Percentiles rank a stretch among this genome's conserved stretches.
These are phyloP conservation scores for Prunella fulvescens DNA, from an alignment of 2,113 vertebrate species.

Conservation along the genomic window DNA sequence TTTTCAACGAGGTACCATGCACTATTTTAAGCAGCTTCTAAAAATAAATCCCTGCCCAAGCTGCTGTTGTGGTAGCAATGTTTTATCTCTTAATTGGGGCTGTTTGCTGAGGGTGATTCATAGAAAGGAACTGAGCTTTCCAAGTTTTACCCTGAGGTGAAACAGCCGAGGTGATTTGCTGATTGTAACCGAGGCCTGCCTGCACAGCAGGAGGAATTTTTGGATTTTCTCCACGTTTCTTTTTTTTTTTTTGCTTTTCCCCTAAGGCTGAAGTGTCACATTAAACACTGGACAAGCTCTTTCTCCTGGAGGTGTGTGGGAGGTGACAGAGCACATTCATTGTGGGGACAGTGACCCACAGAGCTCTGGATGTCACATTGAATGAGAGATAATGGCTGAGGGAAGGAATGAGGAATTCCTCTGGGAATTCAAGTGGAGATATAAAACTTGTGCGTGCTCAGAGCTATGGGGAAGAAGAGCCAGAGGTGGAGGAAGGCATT, in stretches of 20 bases:
- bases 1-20: background rate
- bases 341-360: background rate
- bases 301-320: background rate
- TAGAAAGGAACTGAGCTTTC: slow-evolving; percentile 18
- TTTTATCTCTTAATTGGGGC: background rate
- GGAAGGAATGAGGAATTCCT: background rate
- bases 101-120: slow-evolving; percentile 29
- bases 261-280: background rate
- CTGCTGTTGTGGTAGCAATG: background rate
- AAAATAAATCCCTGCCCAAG: slow-evolving; percentile 12
- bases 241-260: background rate
- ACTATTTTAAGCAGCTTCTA: slow-evolving; percentile 9
- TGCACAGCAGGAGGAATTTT: accelerated
- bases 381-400: background rate
- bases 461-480: background rate
- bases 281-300: background rate
- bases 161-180: background rate
- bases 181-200: background rate
- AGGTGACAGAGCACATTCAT: background rate
- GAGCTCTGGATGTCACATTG: background rate
- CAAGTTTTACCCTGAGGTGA: background rate
- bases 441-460: background rate
- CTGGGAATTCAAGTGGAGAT: background rate
- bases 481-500: background rate
- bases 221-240: accelerated